phyloP scores from a whole-genome alignment of 2,113 vertebrate species.

The Alouatta palliata region DNA sequence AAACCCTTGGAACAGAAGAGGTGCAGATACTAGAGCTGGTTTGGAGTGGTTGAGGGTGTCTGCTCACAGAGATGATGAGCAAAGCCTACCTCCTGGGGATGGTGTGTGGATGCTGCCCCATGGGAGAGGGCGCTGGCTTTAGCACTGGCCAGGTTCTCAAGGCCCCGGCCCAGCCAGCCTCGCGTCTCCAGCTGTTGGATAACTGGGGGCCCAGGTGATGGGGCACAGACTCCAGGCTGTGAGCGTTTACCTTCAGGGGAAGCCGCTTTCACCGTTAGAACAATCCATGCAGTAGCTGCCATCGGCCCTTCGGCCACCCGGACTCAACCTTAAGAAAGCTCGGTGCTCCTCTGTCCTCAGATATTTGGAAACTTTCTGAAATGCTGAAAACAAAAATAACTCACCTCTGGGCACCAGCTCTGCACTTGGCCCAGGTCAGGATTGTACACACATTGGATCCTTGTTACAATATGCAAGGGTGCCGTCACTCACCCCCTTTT shows the following conservation, averaged over 20 bases:
- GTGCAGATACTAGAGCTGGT: no score
- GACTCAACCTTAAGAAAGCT: not conserved
- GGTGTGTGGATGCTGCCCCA: not conserved
- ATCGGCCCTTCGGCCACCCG: not conserved
- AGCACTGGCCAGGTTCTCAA: not conserved
- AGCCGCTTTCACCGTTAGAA: not conserved
- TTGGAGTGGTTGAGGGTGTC: no score
- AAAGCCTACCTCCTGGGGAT: not conserved
- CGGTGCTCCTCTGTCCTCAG: not conserved
- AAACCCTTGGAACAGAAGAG: not conserved
- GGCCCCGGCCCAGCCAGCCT: not conserved
- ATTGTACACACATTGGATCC: not conserved
- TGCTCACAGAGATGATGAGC: not conserved
- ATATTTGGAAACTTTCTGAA: not conserved
- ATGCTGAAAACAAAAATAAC: not conserved
- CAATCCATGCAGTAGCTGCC: not conserved
- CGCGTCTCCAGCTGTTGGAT: not conserved
- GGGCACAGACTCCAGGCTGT: not conserved
- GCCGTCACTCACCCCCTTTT: not conserved
- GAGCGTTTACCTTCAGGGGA: not conserved
- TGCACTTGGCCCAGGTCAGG: not conserved
- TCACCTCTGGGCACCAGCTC: not conserved
- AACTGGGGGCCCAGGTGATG: no score
- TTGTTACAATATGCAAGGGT: not conserved
- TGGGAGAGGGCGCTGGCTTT: not conserved